These are phyloP conservation scores for Acanthurus lineatus DNA, from an alignment of 2,797 vertebrate species.

Conservation along the genomic window DNA sequence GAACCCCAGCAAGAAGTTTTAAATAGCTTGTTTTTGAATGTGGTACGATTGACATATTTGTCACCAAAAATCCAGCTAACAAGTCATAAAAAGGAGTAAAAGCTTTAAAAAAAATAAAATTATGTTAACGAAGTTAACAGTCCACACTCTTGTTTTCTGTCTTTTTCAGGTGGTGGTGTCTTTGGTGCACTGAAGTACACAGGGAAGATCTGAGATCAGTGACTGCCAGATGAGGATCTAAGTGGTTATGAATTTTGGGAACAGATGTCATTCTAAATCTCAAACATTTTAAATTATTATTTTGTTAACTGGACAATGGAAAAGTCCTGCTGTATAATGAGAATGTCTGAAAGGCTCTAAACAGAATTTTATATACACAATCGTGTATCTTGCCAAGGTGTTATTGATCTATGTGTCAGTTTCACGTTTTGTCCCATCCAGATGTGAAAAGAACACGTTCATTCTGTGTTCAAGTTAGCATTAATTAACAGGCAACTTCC, in stretches of 20 bases:
- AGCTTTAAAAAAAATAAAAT: no score
- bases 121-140: neutral
- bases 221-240: neutral
- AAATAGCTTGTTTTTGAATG: no score
- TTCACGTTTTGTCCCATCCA: no score
- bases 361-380: neutral
- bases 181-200: constrained; percentile 75
- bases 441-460: no score
- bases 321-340: neutral
- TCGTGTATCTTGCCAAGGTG: no score
- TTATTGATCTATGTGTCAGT: no score
- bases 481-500: no score
- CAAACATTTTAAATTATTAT: neutral
- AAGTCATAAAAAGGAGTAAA: no score
- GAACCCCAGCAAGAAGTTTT: no score
- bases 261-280: neutral
- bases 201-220: constrained; percentile 57
- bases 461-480: no score
- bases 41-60: no score
- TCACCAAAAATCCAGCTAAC: no score
- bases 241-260: neutral
- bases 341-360: constrained; percentile 44
- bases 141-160: neutral
- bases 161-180: constrained; percentile 79
- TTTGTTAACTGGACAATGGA: neutral